phyloP scores from a whole-genome alignment of 2,113 vertebrate genomes.

The Chitala chitala region DNA sequence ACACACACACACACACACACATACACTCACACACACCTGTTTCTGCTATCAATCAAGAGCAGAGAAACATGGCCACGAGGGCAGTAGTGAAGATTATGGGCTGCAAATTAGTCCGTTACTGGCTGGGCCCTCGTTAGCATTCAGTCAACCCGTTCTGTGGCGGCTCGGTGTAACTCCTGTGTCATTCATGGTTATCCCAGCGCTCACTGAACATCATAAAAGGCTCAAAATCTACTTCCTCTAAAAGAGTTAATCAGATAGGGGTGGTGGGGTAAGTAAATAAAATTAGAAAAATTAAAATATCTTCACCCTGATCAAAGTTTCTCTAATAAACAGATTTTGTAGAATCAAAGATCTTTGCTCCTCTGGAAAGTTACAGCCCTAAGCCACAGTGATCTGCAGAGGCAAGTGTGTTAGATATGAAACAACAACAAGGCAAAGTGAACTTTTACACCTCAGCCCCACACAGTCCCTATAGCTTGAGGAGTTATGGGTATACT shows the following conservation, averaged over 20 bases:
- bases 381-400: too few species aligned
- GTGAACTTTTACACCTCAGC: too few species aligned
- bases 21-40: too few species aligned
- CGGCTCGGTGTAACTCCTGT: constrained; percentile 40
- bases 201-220: constrained; percentile 51
- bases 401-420: neutral
- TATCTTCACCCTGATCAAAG: constrained; percentile 69
- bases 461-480: too few species aligned
- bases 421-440: too few species aligned
- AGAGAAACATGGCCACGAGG: neutral
- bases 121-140: constrained; percentile 48
- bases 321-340: constrained; percentile 66
- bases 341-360: constrained; percentile 67
- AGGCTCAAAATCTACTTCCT: constrained; percentile 40
- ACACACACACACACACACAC: too few species aligned
- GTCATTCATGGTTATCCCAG: constrained; percentile 58
- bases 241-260: constrained; percentile 52
- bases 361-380: constrained; percentile 30
- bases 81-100: neutral
- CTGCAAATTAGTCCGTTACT: constrained; percentile 32
- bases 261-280: constrained; percentile 64
- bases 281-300: constrained; percentile 75
- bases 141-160: constrained; percentile 30
- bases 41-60: neutral
- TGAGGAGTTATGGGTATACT: too few species aligned